Evolutionary conservation across 2,113 vertebrate genomes (phyloP).

Genomic region (Dinomys branickii): DNA sequence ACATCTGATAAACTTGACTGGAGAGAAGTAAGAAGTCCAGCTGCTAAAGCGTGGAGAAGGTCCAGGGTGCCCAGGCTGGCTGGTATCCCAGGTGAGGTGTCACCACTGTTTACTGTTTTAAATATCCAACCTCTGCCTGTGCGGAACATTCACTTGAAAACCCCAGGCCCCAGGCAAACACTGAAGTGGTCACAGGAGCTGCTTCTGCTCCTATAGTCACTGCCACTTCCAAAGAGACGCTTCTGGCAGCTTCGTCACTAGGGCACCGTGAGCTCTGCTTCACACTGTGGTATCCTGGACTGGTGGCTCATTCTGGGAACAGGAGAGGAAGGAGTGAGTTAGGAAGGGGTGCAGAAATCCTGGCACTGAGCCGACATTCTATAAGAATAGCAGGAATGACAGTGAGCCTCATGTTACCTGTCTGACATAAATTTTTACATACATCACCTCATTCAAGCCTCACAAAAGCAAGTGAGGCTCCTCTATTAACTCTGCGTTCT

Average conservation of each 20-base stretch:
- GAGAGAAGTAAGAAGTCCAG: neutral
- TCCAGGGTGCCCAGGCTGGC: neutral
- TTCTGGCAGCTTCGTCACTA: slow-evolving; percentile 47
- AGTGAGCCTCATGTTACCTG: no score
- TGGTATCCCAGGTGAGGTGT: neutral
- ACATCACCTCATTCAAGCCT: neutral
- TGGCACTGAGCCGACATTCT: neutral
- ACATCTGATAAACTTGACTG: neutral
- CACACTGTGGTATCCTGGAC: slow-evolving; percentile 70
- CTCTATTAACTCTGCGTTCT: neutral
- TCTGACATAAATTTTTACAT: neutral
- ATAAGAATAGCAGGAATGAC: neutral
- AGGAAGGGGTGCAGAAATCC: neutral
- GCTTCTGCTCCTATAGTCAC: neutral
- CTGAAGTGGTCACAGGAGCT: neutral
- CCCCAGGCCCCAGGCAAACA: neutral
- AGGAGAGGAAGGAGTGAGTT: slow-evolving; percentile 35
- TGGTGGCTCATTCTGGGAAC: slow-evolving; percentile 64
- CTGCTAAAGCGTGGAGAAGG: neutral
- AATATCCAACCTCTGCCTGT: neutral
- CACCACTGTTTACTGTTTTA: neutral
- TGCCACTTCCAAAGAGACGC: slow-evolving; percentile 42
- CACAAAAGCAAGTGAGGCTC: neutral
- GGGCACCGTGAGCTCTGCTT: slow-evolving; percentile 36
- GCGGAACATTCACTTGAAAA: fast-evolving